Percentiles rank a stretch among this genome's conserved stretches.
phyloP scores from a whole-genome alignment of 2,113 vertebrate genomes.

The Nanorana parkeri region DNA sequence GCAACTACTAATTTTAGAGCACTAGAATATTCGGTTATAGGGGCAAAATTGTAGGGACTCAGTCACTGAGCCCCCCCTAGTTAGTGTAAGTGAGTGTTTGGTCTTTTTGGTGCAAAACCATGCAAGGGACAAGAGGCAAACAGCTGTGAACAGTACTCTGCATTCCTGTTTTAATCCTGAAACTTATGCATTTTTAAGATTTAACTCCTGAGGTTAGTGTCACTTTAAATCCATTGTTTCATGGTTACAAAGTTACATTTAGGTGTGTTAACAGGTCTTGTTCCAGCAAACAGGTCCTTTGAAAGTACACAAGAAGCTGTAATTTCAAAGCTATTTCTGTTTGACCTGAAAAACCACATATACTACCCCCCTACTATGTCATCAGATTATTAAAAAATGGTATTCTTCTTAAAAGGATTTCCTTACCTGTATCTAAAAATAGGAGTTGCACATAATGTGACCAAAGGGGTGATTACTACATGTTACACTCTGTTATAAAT shows the following conservation, averaged over 20 bases:
- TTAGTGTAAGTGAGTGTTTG: too few relatives aligned
- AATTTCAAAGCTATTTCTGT: slow-evolving; percentile 14
- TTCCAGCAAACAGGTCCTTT: neutral
- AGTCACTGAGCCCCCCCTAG: too few relatives aligned
- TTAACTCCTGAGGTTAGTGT: too few relatives aligned
- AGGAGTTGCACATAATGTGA: neutral
- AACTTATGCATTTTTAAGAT: too few relatives aligned
- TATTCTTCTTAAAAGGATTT: neutral
- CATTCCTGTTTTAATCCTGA: too few relatives aligned
- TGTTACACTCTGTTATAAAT: neutral
- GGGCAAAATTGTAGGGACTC: too few relatives aligned
- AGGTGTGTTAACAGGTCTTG: too few relatives aligned
- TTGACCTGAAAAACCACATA: slow-evolving; percentile 23
- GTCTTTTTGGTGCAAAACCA: too few relatives aligned
- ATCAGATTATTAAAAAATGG: neutral
- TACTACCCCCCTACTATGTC: neutral
- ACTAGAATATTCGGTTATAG: neutral
- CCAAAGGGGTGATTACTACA: neutral
- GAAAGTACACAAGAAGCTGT: neutral
- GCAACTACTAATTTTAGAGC: slow-evolving; percentile 1
- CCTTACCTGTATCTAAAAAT: neutral
- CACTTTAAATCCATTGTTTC: too few relatives aligned
- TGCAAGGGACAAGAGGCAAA: too few relatives aligned
- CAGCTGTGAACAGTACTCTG: too few relatives aligned
- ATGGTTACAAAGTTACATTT: too few relatives aligned